A percentile compares a stretch with the other conserved stretches of the same genome.
These are phyloP conservation scores for Onychomys arenicola DNA, from an alignment of 2,797 vertebrate species.

Conservation along the genomic window DNA sequence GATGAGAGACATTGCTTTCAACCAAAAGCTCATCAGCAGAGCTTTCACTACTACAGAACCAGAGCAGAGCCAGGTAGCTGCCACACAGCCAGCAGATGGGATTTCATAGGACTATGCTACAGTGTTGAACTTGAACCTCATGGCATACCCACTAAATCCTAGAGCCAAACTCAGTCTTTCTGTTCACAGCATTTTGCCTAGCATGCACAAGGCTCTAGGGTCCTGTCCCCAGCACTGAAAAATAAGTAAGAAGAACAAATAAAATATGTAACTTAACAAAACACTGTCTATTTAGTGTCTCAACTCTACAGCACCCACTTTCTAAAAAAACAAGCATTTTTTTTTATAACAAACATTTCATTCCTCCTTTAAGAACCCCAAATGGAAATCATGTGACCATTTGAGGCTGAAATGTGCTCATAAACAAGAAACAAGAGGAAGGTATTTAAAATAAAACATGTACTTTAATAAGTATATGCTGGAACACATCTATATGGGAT, in stretches of 20 bases:
- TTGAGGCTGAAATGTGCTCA: neutral
- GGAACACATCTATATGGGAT: neutral
- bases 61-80: neutral
- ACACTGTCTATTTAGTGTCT: neutral
- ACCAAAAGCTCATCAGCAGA: neutral
- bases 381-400: neutral
- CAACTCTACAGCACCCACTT: neutral
- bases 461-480: neutral
- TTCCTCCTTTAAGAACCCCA: slow-evolving; percentile 5
- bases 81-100: neutral
- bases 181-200: neutral
- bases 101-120: neutral
- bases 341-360: neutral
- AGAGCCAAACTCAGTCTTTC: neutral
- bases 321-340: neutral
- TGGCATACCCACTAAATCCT: neutral
- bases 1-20: neutral
- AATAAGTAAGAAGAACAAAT: neutral
- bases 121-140: neutral
- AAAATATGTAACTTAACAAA: neutral
- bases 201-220: neutral
- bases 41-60: neutral
- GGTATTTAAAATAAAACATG: slow-evolving; percentile 24
- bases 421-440: neutral
- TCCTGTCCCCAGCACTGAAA: neutral